Evolutionary conservation across 53 echinoderm and acorn worm genomes (phyloP).

Genomic region (Glandiceps talaboti): DNA sequence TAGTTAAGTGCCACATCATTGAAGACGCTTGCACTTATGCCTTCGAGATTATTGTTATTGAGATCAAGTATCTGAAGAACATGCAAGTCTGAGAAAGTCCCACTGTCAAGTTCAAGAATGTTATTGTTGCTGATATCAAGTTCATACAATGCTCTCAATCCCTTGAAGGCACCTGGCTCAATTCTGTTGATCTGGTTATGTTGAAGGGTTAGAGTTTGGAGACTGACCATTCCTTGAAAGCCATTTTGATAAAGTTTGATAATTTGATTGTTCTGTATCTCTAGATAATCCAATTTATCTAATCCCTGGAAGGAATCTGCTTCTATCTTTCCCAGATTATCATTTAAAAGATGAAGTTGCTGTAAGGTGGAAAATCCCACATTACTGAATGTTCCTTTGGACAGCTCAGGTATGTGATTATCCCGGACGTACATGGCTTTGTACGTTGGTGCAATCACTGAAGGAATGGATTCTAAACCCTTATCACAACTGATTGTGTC

Average conservation of each 20-base stretch:
- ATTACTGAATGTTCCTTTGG: background rate
- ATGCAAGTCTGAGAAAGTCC: background rate
- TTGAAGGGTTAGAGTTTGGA: background rate
- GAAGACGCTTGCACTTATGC: background rate
- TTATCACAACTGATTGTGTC: background rate
- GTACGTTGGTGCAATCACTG: background rate
- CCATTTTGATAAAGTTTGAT: background rate
- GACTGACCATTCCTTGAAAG: background rate
- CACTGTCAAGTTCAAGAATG: background rate
- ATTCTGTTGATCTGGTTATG: background rate
- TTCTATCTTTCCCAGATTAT: background rate
- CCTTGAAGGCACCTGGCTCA: background rate
- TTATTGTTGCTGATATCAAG: background rate
- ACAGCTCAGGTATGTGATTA: background rate
- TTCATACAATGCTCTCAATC: background rate
- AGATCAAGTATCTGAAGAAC: background rate
- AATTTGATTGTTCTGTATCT: background rate
- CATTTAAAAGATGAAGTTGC: background rate
- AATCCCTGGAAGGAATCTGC: background rate
- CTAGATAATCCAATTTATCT: background rate
- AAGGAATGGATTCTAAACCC: background rate
- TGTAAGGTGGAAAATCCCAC: background rate
- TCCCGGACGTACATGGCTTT: background rate
- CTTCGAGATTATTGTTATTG: background rate
- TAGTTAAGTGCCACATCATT: background rate